Base-by-base conservation (phyloP, 2,888 invertebrate species). In the Digitonthophagus gazella region DNA sequence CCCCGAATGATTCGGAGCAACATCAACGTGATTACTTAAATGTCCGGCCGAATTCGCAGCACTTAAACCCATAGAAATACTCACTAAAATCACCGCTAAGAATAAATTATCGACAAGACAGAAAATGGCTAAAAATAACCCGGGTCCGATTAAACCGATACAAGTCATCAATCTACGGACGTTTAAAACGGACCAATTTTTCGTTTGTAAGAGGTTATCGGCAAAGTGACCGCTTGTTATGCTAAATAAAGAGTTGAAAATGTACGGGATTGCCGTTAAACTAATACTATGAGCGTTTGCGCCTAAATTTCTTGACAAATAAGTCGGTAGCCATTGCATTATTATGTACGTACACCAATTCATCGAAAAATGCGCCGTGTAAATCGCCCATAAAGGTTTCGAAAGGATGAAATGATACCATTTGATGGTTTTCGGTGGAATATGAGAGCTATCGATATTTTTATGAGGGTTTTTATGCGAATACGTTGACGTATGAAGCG, bases 311-410 rank as follows among this genome's bases (percentile, higher is more conserved):
- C 88, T 83, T 0, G 88, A 83, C 74, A 92, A 81, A 78, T 92
- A 92, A 1, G 91, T 92, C 2, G 92, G 92, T 72, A 92, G 81
- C 92, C 92, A 92, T 78, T 91, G 90, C 91, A 92, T 91, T 75
- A 92, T 90, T 72, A 91, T 91, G 77, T 92, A 92, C 76, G 90
- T 91, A 66, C 89, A 89, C 91, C 91, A 92, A 80, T 92, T 92
- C 92, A 92, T 92, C 20, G 90, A 88, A 80, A 92, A 92, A 81
- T 92, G 92, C 28, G 92, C 91, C 68, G 89, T 85, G 76, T 92
- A 92, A 73, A 91, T 86, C 3, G 91, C 88, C 91, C 91, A 91
- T 20, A 92, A 80, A 0, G 91, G 88, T 87, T 90, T 90, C 76
- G 89, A 88, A 56, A 85, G 80, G 58, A 92, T 81, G 75, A 91